Evolutionary conservation across 1,140 invertebrate genomes (phyloP), one percentile per base, ranked within the genome.

Genomic region (Drosophila azteca): DNA sequence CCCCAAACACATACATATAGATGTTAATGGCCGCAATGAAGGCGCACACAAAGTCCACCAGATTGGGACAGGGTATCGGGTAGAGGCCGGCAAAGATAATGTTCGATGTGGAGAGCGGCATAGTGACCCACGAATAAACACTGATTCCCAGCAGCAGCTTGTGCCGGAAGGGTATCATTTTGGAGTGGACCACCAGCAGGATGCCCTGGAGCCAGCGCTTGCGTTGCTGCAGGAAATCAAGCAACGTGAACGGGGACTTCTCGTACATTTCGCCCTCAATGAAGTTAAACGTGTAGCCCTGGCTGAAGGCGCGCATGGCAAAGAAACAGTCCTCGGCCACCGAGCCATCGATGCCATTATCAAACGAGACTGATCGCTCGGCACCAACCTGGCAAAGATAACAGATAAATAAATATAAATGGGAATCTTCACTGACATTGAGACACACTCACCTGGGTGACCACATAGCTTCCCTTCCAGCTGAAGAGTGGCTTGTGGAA

Each of bases 251-350:
- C 6, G 98, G 98, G 15, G 97, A 98, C 90, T 99, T 98, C 91
- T 99, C 98, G 95, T 97, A 97, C 98, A 99, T 99, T 92, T 99
- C 98, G 17, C 98, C 97, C 90, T 98, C 97, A 67, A 99, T 95
- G 92, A 98, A 98, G 85, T 97, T 97, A 90, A 98, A 98, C 1
- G 95, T 94, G 85, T 96, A 97, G 8, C 97, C 97, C 91, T 96
- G 93, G 58, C 94, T 94, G 87, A 95, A 97, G 0, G 98, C 98
- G 65, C 96, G 95, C 96, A 99, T 98, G 0, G 97, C 97, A 93
- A 99, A 99, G 90, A 95, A 99, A 90, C 97, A 99, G 92, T 99
- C 98, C 92, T 99, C 98, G 24, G 98, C 98, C n/a, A 99, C 96
- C 0, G 97, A 98, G 29, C 98, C 98, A 92, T 99, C 97, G 49